Percentiles rank a stretch among this genome's conserved stretches.
Evolutionary conservation across 2,797 vertebrate species (phyloP).

Genomic region (Oreortyx pictus): DNA sequence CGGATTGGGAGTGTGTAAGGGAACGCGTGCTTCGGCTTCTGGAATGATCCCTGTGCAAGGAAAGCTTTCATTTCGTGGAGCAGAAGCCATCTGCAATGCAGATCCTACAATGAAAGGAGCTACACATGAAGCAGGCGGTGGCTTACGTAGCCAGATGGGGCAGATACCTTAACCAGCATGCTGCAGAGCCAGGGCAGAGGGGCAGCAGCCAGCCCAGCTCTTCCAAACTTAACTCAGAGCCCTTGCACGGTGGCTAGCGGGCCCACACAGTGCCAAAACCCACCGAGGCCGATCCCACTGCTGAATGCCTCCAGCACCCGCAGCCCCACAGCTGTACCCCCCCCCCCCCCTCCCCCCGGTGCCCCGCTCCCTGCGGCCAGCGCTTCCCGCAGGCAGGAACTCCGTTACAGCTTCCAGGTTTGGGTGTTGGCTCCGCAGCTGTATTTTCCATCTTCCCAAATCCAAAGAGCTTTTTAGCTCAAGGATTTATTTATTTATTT

Average conservation of each 20-base stretch:
- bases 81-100: conserved; percentile 66
- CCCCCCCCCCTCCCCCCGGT: background rate
- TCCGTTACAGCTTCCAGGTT: background rate
- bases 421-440: background rate
- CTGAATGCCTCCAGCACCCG: too few species aligned
- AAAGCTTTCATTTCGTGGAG: conserved; percentile 3
- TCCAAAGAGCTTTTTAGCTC: conserved; percentile 12
- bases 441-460: conserved; percentile 37
- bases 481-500: background rate
- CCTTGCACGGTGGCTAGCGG: too few species aligned
- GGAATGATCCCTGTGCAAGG: conserved; percentile 1
- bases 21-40: background rate
- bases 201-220: background rate
- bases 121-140: background rate
- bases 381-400: background rate
- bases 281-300: too few species aligned
- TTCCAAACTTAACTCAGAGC: too few species aligned
- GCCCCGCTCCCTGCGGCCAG: fast-evolving
- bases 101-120: background rate
- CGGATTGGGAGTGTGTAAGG: background rate
- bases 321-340: background rate
- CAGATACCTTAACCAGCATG: fast-evolving
- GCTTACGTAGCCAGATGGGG: background rate
- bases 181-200: fast-evolving
- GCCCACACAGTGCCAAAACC: too few species aligned